Percentiles rank a stretch among this genome's conserved stretches.
Evolutionary conservation across 2,888 invertebrate species (phyloP).

Genomic region (Aphodius granarius): DNA sequence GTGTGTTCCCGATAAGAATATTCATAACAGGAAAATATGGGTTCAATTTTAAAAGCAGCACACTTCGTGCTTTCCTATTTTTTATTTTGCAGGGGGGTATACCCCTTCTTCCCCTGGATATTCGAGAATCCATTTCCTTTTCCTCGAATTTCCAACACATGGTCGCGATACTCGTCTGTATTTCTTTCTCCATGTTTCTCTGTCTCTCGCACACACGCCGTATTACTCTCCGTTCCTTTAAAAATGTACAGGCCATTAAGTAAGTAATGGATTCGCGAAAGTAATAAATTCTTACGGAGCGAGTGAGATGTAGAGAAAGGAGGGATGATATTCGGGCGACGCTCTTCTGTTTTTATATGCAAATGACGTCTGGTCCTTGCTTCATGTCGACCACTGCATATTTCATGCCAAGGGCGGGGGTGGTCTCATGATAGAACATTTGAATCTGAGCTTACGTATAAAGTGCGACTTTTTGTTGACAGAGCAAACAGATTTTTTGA

Average conservation of each 20-base stretch:
- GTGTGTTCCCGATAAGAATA: background rate
- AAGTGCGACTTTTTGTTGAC: slow-evolving; percentile 8
- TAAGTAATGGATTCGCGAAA: slow-evolving; percentile 10
- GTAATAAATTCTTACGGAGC: slow-evolving; percentile 11
- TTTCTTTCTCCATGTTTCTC: background rate
- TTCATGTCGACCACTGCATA: background rate
- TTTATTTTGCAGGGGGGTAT: background rate
- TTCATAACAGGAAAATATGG: background rate
- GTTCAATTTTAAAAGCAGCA: background rate
- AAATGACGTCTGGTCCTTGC: slow-evolving; percentile 9
- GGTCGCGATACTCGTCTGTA: background rate
- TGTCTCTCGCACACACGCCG: too few relatives aligned
- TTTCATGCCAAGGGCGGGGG: slow-evolving; percentile 2
- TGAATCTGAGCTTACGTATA: background rate
- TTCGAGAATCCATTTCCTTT: slow-evolving; percentile 1
- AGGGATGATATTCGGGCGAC: background rate
- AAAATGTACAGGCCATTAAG: slow-evolving; percentile 12
- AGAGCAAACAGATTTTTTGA: slow-evolving; percentile 13
- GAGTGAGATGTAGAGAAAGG: background rate
- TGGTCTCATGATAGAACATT: too few relatives aligned
- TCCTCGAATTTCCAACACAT: background rate
- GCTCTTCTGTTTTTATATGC: slow-evolving; percentile 10
- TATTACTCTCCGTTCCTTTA: background rate
- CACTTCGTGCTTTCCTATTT: background rate
- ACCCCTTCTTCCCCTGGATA: background rate